phyloP scores from a whole-genome alignment of 2,113 vertebrate species.

The Patagioenas fasciata region DNA sequence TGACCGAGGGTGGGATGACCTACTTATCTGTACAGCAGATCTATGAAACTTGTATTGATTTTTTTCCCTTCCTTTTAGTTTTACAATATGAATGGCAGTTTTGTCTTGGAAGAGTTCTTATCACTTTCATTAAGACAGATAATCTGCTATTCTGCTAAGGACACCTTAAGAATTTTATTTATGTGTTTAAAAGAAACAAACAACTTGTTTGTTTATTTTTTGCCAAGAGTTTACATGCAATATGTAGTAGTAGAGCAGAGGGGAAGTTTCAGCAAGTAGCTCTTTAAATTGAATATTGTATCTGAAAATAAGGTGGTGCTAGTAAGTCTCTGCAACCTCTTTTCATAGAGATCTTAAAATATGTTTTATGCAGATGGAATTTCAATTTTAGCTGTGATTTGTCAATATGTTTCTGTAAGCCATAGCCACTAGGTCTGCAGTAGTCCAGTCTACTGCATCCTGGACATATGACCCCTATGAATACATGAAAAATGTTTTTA shows the following conservation, averaged over 20 bases:
- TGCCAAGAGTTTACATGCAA: neutral
- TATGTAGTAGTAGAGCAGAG: neutral
- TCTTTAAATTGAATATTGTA: neutral
- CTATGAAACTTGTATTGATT: neutral
- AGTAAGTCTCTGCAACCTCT: neutral
- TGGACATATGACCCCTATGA: neutral
- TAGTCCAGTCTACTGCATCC: neutral
- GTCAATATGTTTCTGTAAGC: neutral
- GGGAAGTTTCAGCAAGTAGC: neutral
- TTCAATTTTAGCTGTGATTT: neutral
- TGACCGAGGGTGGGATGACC: neutral
- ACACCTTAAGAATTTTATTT: neutral
- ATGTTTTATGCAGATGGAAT: neutral
- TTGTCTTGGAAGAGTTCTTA: neutral
- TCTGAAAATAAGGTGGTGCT: neutral
- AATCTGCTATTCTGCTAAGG: neutral
- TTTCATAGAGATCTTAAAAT: neutral
- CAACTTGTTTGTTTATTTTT: neutral
- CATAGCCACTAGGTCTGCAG: neutral
- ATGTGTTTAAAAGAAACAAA: neutral
- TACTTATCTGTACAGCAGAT: neutral
- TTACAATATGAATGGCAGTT: neutral
- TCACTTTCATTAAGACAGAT: neutral
- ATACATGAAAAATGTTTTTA: neutral
- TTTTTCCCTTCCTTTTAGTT: neutral